phyloP scores from a whole-genome alignment of 2,797 vertebrate species.

The Aulostomus chinensis region DNA sequence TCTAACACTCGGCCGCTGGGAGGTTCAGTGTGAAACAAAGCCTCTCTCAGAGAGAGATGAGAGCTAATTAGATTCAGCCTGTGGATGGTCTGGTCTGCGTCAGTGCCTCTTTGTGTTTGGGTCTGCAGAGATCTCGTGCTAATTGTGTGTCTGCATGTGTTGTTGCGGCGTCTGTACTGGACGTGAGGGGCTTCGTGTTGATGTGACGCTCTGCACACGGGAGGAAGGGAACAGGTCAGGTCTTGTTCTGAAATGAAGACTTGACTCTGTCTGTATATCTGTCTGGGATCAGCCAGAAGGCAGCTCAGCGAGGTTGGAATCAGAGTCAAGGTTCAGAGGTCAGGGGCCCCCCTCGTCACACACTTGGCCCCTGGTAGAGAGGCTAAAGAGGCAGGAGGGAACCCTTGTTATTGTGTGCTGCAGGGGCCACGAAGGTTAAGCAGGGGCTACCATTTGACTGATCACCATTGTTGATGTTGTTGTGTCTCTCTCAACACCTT shows the following conservation, averaged over 20 bases:
- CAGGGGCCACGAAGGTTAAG: slow-evolving; percentile 51
- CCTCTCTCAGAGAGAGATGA: slow-evolving; percentile 61
- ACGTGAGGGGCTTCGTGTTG: slow-evolving; percentile 7
- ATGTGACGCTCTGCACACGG: slow-evolving; percentile 4
- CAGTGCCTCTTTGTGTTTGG: slow-evolving; percentile 47
- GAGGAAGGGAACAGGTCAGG: slow-evolving; percentile 40
- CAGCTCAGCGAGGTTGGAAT: slow-evolving; percentile 26
- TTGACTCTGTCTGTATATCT: slow-evolving; percentile 33
- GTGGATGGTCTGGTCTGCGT: slow-evolving; percentile 59
- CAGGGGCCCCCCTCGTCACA: slow-evolving; percentile 38
- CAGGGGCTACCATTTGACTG: slow-evolving; percentile 11
- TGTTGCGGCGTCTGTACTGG: slow-evolving; percentile 9
- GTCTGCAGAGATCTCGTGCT: slow-evolving; percentile 21
- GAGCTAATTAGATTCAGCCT: slow-evolving; percentile 70
- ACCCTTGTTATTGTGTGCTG: slow-evolving; percentile 36
- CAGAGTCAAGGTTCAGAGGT: slow-evolving; percentile 63
- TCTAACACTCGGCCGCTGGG: slow-evolving; percentile 33
- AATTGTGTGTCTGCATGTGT: slow-evolving; percentile 13
- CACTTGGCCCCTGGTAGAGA: slow-evolving; percentile 53
- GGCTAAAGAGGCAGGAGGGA: slow-evolving; percentile 66
- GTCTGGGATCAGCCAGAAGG: slow-evolving; percentile 41
- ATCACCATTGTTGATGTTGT: slow-evolving; percentile 38
- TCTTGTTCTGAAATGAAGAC: slow-evolving; percentile 65
- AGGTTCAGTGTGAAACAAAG: slow-evolving; percentile 60
- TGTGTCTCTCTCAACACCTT: slow-evolving; percentile 26